Percentiles rank a stretch among this genome's conserved stretches.
Evolutionary conservation across 2,888 invertebrate genomes (phyloP).

Genomic region (Atrina japonica): DNA sequence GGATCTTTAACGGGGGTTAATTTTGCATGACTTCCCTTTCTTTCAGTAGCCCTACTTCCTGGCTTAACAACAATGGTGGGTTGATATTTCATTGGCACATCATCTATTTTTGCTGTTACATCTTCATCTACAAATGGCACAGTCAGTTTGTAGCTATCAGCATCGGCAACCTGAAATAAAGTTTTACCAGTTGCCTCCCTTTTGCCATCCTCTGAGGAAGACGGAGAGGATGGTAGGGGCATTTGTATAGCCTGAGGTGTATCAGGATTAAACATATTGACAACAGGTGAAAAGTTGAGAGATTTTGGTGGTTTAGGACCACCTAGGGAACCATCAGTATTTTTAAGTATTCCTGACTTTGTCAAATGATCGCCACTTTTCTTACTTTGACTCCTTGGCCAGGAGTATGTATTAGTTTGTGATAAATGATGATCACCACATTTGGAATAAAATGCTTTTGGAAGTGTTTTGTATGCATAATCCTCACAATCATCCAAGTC

Average conservation of each 20-base stretch:
- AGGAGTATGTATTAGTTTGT: slow-evolving; percentile 52
- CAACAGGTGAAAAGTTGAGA: slow-evolving; percentile 72
- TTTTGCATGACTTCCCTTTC: slow-evolving; percentile 39
- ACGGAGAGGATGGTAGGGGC: slow-evolving; percentile 61
- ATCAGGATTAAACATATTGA: slow-evolving; percentile 68
- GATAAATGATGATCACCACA: neutral
- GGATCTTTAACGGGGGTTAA: slow-evolving; percentile 43
- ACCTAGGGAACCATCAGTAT: slow-evolving; percentile 59
- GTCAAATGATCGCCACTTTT: slow-evolving; percentile 36
- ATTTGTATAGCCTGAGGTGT: slow-evolving; percentile 60
- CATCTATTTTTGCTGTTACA: slow-evolving; percentile 13
- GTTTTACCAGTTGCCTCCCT: slow-evolving; percentile 8
- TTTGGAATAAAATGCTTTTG: slow-evolving; percentile 15
- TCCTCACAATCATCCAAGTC: slow-evolving; percentile 4
- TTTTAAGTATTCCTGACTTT: slow-evolving; percentile 70
- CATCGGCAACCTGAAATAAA: slow-evolving; percentile 22
- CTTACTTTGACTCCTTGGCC: slow-evolving; percentile 67
- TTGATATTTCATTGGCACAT: slow-evolving; percentile 64
- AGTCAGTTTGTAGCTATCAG: slow-evolving; percentile 56
- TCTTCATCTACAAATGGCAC: slow-evolving; percentile 43
- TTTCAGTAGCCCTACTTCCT: slow-evolving; percentile 45
- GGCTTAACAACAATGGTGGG: slow-evolving; percentile 68
- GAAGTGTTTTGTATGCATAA: slow-evolving; percentile 14
- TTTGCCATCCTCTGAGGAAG: slow-evolving; percentile 57
- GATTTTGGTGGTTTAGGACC: slow-evolving; percentile 62